Conservation (phyloP, 2,888 invertebrate species). For the Parnassius glacialis region DNA sequence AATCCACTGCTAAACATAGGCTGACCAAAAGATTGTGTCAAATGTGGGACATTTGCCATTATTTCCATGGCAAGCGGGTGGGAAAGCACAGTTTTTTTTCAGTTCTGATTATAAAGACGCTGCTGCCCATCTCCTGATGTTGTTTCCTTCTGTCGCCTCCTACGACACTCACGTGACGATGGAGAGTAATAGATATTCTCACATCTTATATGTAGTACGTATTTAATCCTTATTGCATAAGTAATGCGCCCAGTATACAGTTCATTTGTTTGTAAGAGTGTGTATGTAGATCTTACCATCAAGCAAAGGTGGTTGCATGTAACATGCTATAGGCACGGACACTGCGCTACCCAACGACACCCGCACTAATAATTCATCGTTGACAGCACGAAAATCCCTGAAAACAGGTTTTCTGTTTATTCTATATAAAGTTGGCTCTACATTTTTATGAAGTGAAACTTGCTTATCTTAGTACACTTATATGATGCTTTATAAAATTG, state of each 20-base stretch:
- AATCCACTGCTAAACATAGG: too few relatives aligned
- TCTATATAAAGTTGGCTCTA: background rate
- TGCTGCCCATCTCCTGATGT: too few relatives aligned
- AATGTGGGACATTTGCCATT: too few relatives aligned
- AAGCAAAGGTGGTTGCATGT: slow-evolving; percentile 58
- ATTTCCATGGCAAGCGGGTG: too few relatives aligned
- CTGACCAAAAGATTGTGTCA: too few relatives aligned
- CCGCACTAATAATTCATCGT: slow-evolving; percentile 46
- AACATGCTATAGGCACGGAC: slow-evolving; percentile 53
- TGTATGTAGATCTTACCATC: slow-evolving; percentile 40
- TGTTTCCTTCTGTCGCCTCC: too few relatives aligned
- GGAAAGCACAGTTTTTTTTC: too few relatives aligned
- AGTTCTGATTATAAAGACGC: too few relatives aligned
- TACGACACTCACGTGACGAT: too few relatives aligned
- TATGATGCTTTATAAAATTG: background rate
- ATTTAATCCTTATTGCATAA: background rate
- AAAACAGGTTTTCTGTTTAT: slow-evolving; percentile 28
- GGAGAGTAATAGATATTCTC: too few relatives aligned
- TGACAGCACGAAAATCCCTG: slow-evolving; percentile 41
- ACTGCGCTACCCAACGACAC: slow-evolving; percentile 41
- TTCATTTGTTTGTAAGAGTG: background rate
- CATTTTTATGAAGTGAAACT: background rate
- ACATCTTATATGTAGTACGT: too few relatives aligned
- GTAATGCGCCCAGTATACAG: background rate
- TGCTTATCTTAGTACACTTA: background rate